Conservation (phyloP, 1,140 invertebrate genomes). For the Phenacoccus solenopsis region DNA sequence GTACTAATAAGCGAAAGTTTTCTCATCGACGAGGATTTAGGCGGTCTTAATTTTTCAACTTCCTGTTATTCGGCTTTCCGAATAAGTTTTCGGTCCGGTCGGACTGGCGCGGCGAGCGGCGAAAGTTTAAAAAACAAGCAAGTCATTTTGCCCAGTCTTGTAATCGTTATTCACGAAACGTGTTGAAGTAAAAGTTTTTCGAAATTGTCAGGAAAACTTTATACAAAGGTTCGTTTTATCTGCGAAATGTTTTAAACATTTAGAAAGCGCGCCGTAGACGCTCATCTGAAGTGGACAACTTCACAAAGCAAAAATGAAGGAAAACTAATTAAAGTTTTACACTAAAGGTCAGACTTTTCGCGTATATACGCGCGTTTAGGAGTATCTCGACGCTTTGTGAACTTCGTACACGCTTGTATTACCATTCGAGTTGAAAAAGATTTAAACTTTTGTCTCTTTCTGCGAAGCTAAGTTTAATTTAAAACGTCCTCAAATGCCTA, state of each 20-base stretch:
- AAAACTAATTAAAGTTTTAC: conserved; percentile 3
- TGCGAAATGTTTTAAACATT: background rate
- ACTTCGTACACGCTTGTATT: background rate
- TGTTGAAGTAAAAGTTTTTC: conserved; percentile 3
- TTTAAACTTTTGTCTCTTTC: conserved; percentile 3
- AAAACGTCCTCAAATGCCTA: background rate
- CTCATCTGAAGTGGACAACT: conserved; percentile 1
- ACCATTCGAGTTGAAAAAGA: background rate
- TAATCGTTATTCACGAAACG: conserved; percentile 1
- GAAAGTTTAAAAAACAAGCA: background rate
- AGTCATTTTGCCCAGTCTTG: background rate
- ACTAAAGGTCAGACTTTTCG: conserved; percentile 1
- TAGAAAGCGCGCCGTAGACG: background rate
- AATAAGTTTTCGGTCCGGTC: too few species aligned
- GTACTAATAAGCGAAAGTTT: too few species aligned
- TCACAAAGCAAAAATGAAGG: conserved; percentile 1
- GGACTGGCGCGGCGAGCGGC: too few species aligned
- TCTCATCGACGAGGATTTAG: too few species aligned
- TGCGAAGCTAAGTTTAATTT: background rate
- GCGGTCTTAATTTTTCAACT: too few species aligned
- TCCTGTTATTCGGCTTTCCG: too few species aligned
- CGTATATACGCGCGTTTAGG: background rate
- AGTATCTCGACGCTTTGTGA: background rate
- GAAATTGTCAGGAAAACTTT: background rate
- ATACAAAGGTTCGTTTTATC: conserved; percentile 2